Percentiles rank a stretch among this genome's conserved stretches.
phyloP scores from a whole-genome alignment of 2,797 vertebrate genomes.

The Mareca penelope region DNA sequence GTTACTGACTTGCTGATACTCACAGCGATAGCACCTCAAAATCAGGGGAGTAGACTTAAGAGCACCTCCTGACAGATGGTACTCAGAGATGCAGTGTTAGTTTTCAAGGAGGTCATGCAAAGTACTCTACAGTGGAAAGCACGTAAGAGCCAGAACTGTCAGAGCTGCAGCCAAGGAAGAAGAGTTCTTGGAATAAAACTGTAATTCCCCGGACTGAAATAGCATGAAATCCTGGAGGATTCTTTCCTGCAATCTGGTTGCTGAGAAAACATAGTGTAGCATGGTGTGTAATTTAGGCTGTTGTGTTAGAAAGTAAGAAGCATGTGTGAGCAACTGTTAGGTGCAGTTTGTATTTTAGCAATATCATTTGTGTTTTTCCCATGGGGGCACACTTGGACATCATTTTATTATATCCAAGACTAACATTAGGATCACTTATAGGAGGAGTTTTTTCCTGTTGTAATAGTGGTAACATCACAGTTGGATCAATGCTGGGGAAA shows the following conservation, averaged over 20 bases:
- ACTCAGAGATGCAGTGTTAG: not conserved
- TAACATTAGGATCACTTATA: not conserved
- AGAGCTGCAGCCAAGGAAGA: not conserved
- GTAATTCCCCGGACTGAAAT: not conserved
- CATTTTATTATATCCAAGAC: not conserved
- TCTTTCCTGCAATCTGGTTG: conserved; percentile 24
- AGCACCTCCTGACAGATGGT: not conserved
- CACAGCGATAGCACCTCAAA: not conserved
- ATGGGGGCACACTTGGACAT: not conserved
- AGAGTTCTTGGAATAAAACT: conserved; percentile 1
- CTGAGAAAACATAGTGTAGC: not conserved
- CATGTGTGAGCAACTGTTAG: not conserved
- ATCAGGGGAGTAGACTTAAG: not conserved
- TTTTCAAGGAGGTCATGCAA: not conserved
- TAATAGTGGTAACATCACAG: not conserved
- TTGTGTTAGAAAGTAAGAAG: not conserved
- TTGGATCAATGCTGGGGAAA: not conserved
- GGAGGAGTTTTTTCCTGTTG: not conserved
- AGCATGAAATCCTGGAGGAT: not conserved
- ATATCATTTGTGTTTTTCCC: not conserved
- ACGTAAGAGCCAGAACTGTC: not conserved
- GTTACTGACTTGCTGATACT: not conserved
- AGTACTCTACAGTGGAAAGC: not conserved
- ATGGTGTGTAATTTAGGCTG: too few species aligned
- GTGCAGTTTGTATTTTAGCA: not conserved